Base-by-base conservation (phyloP, 2,797 vertebrate genomes). In the Onychomys leucogaster region DNA sequence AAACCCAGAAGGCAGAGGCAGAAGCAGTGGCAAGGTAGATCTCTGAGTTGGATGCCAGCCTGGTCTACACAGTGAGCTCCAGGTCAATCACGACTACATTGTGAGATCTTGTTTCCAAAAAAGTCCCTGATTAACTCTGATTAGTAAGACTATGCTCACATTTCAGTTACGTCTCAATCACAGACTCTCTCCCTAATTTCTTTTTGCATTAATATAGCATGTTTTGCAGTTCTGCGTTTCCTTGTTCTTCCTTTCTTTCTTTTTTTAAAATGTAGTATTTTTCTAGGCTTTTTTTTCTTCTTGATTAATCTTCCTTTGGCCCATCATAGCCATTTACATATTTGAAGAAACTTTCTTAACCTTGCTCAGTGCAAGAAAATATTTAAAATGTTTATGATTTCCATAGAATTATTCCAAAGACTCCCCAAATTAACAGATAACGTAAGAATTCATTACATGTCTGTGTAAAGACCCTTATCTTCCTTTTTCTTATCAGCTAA, bases 311-410 rank as follows among this genome's bases (percentile, higher is more conserved):
- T 78, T 77, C 52, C 87, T 75, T 57, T 69, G 71, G 21, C 34
- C 27, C 76, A 69, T 13, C 43, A 19, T 12, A 76, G 37, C 6
- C 46, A 75, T 29, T 93, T 46, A 85, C 4, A 23, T 7, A 27
- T 27, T 29, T 84, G 14, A 88, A 91, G 41, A 91, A 86, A 37
- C 41, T 61, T 77, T 63, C 57, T 43, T 55, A 23, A 90, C 21
- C 23, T 25, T 88, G 11, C n/a, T 96, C 61, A 83, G n/a, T 52
- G 81, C 63, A 67, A 87, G 8, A 34, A 6, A 17, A 1, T 75
- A 89, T 63, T 91, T 96, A 41, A 90, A 89, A 55, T 83, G 37
- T 85, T 91, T 55, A 84, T 2, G 80, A 94, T 69, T 80, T 84
- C n/a, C 73, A 85, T 0, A 73, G 46, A 96, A 87, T 19, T 21